Percentiles rank a stretch among this genome's conserved stretches.
Evolutionary conservation across 2,888 invertebrate species (phyloP).

Genomic region (Idaea biselata): DNA sequence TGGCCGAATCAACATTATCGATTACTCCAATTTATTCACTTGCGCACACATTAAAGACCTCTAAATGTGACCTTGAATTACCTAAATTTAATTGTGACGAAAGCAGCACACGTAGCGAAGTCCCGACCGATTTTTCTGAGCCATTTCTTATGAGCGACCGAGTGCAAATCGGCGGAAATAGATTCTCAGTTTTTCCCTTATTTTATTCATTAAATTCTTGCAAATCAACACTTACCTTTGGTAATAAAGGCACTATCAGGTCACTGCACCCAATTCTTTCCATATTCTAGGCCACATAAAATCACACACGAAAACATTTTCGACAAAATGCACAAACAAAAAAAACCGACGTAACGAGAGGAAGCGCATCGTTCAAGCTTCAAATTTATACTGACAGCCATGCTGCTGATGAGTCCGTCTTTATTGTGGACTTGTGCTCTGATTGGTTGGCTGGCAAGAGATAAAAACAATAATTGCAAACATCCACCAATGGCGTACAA

Average conservation of each 20-base stretch:
- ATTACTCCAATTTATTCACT: conserved; percentile 52
- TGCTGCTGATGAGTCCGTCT: conserved; percentile 92
- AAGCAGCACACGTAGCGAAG: conserved; percentile 55
- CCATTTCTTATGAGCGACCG: conserved; percentile 37
- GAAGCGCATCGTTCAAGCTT: conserved; percentile 91
- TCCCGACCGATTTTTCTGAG: conserved; percentile 56
- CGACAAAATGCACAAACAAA: conserved; percentile 77
- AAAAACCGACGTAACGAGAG: conserved; percentile 86
- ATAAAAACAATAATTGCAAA: conserved; percentile 50
- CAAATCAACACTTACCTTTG: conserved; percentile 53
- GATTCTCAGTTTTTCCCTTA: conserved; percentile 12
- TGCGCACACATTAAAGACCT: conserved; percentile 43
- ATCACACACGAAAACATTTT: conserved; percentile 79
- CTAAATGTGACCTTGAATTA: conserved; percentile 57
- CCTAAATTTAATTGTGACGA: conserved; percentile 56
- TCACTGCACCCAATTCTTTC: conserved; percentile 79
- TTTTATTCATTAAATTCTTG: conserved; percentile 16
- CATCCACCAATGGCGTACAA: conserved; percentile 56
- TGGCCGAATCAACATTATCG: conserved; percentile 58
- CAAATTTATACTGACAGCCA: conserved; percentile 99
- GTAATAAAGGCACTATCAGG: conserved; percentile 60
- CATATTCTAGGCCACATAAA: conserved; percentile 74
- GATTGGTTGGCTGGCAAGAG: conserved; percentile 79
- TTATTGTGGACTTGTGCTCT: conserved; percentile 85
- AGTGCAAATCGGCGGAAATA: conserved; percentile 25